Conservation (phyloP, 2,888 invertebrate species). For the Malacosoma neustria region DNA sequence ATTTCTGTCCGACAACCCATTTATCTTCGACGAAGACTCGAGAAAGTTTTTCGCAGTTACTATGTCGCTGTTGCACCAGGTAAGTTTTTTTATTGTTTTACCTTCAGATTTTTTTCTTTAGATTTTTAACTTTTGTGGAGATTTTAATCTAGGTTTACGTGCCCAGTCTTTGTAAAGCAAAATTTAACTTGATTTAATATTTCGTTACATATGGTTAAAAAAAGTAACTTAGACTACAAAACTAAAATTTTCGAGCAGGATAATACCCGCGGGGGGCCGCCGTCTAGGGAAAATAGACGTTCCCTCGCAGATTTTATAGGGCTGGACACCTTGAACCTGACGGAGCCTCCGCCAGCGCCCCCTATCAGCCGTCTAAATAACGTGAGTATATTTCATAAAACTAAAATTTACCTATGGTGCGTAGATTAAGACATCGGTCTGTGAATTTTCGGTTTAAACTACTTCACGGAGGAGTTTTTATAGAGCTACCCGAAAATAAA, state of each 20-base stretch:
- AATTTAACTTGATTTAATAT: too few relatives aligned
- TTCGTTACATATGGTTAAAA: too few relatives aligned
- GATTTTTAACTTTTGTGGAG: too few relatives aligned
- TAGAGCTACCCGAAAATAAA: too few relatives aligned
- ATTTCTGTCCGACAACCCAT: not conserved
- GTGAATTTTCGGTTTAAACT: too few relatives aligned
- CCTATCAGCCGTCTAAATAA: slow-evolving; percentile 21
- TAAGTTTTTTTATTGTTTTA: slow-evolving; percentile 22
- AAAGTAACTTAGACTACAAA: too few relatives aligned
- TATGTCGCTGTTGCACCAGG: slow-evolving; percentile 62
- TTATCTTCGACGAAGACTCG: slow-evolving; percentile 18
- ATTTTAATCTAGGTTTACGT: too few relatives aligned
- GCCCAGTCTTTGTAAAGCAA: too few relatives aligned
- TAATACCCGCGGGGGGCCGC: slow-evolving; percentile 40
- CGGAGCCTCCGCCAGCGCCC: slow-evolving; percentile 29
- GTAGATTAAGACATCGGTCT: too few relatives aligned
- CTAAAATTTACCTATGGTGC: too few relatives aligned
- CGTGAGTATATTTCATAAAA: slow-evolving; percentile 42
- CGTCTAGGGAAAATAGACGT: slow-evolving; percentile 42
- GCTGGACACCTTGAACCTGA: slow-evolving; percentile 29
- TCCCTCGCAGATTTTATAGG: slow-evolving; percentile 46
- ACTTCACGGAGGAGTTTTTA: too few relatives aligned
- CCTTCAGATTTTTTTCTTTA: too few relatives aligned
- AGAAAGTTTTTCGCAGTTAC: slow-evolving; percentile 29
- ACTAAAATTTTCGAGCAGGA: slow-evolving; percentile 32